These are phyloP conservation scores for Caenorhabditis latens DNA, from an alignment of 1,140 invertebrate species.

Conservation along the genomic window DNA sequence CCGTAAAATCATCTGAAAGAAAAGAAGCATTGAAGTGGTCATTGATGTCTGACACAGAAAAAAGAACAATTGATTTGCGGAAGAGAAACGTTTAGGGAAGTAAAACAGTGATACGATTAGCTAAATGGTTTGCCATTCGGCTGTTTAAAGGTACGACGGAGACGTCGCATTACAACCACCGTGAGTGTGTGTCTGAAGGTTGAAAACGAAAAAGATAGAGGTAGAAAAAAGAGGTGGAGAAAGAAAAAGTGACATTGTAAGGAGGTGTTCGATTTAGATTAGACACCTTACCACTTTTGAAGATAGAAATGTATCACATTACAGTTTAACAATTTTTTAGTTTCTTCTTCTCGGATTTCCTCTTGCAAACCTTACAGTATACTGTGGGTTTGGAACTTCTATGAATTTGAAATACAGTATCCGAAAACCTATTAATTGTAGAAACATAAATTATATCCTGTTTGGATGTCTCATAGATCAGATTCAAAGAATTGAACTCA, in stretches of 20 bases:
- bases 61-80: not conserved
- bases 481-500: too few species aligned
- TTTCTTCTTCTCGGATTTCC: too few species aligned
- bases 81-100: slow-evolving; percentile 10
- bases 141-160: slow-evolving; percentile 1
- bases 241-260: not conserved
- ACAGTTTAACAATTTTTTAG: not conserved
- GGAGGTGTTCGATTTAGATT: slow-evolving; percentile 12
- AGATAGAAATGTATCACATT: not conserved
- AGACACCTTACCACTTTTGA: slow-evolving; percentile 20
- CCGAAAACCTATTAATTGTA: too few species aligned
- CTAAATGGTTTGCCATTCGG: slow-evolving; percentile 48
- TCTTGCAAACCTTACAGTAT: too few species aligned
- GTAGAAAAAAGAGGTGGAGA: not conserved
- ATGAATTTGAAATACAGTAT: too few species aligned
- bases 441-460: too few species aligned
- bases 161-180: slow-evolving; percentile 27
- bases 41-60: slow-evolving; percentile 1
- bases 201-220: not conserved
- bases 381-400: too few species aligned
- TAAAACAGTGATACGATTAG: slow-evolving; percentile 47
- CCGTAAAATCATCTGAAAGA: slow-evolving; percentile 47
- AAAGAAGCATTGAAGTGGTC: not conserved
- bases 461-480: too few species aligned
- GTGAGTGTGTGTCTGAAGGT: slow-evolving; percentile 4